Conservation (phyloP, 1,140 invertebrate genomes). For the Monomorium pharaonis region DNA sequence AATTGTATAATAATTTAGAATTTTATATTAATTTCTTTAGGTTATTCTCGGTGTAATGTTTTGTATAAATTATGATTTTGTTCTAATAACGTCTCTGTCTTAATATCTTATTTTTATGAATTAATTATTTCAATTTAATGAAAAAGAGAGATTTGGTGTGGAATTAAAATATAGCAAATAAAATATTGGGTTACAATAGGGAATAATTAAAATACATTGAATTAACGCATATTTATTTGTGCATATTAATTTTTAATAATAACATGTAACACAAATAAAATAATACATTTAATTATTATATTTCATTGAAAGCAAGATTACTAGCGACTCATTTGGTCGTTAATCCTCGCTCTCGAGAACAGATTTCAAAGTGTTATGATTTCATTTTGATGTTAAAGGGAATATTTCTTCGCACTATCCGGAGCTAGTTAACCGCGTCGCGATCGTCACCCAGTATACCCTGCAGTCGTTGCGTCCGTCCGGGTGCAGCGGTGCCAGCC, state of each 20-base stretch:
- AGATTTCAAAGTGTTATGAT: not conserved
- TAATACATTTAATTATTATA: not conserved
- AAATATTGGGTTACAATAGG: not conserved
- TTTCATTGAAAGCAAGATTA: not conserved
- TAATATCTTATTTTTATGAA: not conserved
- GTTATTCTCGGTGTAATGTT: not conserved
- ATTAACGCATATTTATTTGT: not conserved
- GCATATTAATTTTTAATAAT: slow-evolving; percentile 4
- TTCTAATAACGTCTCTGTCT: not conserved
- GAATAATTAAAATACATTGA: not conserved
- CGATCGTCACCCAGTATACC: slow-evolving; percentile 57
- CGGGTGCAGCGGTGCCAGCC: slow-evolving; percentile 58
- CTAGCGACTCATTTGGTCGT: not conserved
- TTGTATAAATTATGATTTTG: not conserved
- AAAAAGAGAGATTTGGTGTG: not conserved
- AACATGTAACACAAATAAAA: not conserved
- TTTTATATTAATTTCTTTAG: not conserved
- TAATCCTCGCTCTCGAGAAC: not conserved
- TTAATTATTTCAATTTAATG: slow-evolving; percentile 9
- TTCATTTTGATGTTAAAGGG: not conserved
- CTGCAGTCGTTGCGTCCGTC: slow-evolving; percentile 55
- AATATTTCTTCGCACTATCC: not conserved
- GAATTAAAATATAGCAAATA: not conserved
- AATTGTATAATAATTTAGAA: not conserved
- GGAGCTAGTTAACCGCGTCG: slow-evolving; percentile 34